Conservation (phyloP, 2,888 invertebrate species). For the Lasioglossum figueresi region DNA sequence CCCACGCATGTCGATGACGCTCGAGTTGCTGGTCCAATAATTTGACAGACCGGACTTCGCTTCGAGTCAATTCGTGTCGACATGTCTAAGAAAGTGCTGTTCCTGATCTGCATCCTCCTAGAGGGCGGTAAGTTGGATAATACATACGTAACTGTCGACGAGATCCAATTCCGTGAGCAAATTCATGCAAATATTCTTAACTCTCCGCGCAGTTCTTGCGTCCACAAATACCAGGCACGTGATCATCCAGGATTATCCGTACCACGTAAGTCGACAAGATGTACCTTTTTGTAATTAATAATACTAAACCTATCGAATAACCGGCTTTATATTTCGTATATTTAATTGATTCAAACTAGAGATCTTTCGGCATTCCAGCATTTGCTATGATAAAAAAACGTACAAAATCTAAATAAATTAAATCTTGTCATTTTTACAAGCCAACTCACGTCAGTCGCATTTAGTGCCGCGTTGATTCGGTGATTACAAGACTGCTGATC, state of each 20-base stretch:
- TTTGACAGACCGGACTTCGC: conserved; percentile 10
- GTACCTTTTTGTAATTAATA: not conserved
- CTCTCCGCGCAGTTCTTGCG: conserved; percentile 36
- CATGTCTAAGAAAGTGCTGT: conserved; percentile 43
- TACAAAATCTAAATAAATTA: too few relatives aligned
- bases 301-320: fast-evolving
- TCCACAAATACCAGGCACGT: conserved; percentile 37
- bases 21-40: not conserved
- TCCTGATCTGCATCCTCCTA: conserved; percentile 41
- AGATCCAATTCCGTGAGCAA: not conserved
- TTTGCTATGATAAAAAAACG: too few relatives aligned
- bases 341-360: not conserved
- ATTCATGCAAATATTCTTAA: not conserved
- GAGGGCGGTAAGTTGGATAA: conserved; percentile 44
- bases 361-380: too few relatives aligned
- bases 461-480: too few relatives aligned
- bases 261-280: conserved; percentile 59
- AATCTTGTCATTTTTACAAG: too few relatives aligned
- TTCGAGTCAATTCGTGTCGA: conserved; percentile 2
- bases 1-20: not conserved
- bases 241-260: conserved; percentile 57
- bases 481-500: too few relatives aligned
- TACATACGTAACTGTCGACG: not conserved
- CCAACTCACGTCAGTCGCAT: too few relatives aligned
- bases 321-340: not conserved